Base-by-base conservation (phyloP, 2,797 vertebrate genomes). In the Xenopus petersii region DNA sequence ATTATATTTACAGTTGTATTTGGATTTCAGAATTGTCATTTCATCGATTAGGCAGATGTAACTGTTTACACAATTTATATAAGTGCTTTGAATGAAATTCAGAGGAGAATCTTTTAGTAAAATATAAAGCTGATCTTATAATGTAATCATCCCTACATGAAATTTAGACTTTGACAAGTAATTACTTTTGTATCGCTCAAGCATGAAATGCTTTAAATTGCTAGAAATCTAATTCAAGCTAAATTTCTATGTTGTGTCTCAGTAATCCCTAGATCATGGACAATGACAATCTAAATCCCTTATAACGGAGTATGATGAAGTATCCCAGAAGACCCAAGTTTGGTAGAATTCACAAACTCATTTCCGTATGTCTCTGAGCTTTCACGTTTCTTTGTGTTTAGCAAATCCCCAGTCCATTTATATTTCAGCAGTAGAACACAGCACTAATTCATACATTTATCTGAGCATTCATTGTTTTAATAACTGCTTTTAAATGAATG, bases 121-220 rank as follows among this genome's bases (percentile, higher is more conserved):
- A 79, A 56, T 80, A 48, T 63, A 77, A 56, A 61, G 55, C 24
- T n/a, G 42, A 58, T 80, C 84, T 78, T 67, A 80, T 88, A 83
- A 87, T 85, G 86, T 86, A 86, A 83, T 88, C 84, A 80, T 82
- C 80, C 80, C 84, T 73, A 80, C 75, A 86, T 82, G 86, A 78
- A 82, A 74, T 56, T 83, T 81, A 78, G 75, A 81, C 70, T 81
- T 73, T 71, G 65, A 65, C 59, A 87, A 84, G 83, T 86, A 86
- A 87, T 84, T 84, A 81, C 83, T 81, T 86, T 82, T 75, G 75
- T 0, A 17, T 84, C 79, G 81, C 71, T 86, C 81, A 86, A 85
- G 83, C 82, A 84, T 83, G 74, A 87, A 89, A 81, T 81, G 0
- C 61, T 77, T 78, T 80, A 80, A 55, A 78, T 74, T 79, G 79